These are phyloP conservation scores for Plemyria rubiginata DNA, from an alignment of 2,888 invertebrate species.

Conservation along the genomic window DNA sequence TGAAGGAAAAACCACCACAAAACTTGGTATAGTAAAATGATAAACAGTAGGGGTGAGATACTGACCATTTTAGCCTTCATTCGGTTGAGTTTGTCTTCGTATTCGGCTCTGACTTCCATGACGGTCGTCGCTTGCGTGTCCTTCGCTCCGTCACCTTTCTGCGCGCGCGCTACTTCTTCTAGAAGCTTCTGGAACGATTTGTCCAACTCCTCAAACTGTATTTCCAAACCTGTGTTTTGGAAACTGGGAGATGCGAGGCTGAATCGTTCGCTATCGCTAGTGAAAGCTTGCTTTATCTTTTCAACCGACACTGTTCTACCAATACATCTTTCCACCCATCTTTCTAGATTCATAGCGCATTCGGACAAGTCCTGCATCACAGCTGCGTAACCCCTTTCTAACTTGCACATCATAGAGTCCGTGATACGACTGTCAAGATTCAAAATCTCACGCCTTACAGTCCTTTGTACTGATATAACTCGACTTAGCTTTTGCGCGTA, in stretches of 20 bases:
- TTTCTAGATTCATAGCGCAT: slow-evolving; percentile 68
- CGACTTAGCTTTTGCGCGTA: slow-evolving; percentile 70
- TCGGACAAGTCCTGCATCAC: slow-evolving; percentile 74
- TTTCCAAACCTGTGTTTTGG: slow-evolving; percentile 70
- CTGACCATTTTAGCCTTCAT: slow-evolving; percentile 94
- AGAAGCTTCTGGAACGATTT: slow-evolving; percentile 71
- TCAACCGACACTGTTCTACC: slow-evolving; percentile 65
- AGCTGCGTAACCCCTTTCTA: slow-evolving; percentile 73
- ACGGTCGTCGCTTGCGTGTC: slow-evolving; percentile 66
- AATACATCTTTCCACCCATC: slow-evolving; percentile 73
- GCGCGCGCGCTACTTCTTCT: slow-evolving; percentile 64
- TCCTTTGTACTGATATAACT: slow-evolving; percentile 70
- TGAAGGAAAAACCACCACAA: slow-evolving; percentile 80
- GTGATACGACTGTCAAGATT: slow-evolving; percentile 62
- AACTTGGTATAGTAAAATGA: slow-evolving; percentile 78
- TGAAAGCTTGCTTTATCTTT: slow-evolving; percentile 72
- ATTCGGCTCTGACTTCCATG: slow-evolving; percentile 86
- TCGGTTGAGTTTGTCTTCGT: slow-evolving; percentile 90
- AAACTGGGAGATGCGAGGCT: slow-evolving; percentile 58
- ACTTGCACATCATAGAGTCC: slow-evolving; percentile 60
- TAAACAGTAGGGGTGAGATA: slow-evolving; percentile 75
- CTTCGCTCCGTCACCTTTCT: slow-evolving; percentile 58
- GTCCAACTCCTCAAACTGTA: slow-evolving; percentile 72
- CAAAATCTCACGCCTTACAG: slow-evolving; percentile 71
- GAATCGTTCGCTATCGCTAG: slow-evolving; percentile 58